phyloP scores from a whole-genome alignment of 2,888 invertebrate genomes.

The Stramonita haemastoma region DNA sequence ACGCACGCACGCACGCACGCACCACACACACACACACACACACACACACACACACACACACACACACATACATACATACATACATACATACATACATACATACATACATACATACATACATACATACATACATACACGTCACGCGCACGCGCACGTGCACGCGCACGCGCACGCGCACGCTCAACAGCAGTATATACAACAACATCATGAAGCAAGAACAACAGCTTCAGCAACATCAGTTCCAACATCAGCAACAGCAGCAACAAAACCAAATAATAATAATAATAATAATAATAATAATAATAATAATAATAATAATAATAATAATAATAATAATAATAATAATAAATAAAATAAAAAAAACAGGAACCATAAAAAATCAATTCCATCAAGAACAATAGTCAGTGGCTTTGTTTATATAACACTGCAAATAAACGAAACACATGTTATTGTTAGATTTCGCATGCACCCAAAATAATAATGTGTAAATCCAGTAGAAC shows the following conservation, averaged over 20 bases:
- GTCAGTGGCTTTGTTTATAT: too few relatives aligned
- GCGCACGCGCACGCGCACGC: constrained; percentile 9
- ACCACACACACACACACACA: neutral
- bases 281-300: too few relatives aligned
- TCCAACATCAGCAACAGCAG: neutral
- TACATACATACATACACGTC: neutral
- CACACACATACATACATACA: too few relatives aligned
- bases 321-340: too few relatives aligned
- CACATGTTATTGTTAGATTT: neutral
- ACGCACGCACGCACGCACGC: neutral
- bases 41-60: too few relatives aligned
- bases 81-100: neutral
- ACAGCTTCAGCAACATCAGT: neutral
- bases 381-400: too few relatives aligned
- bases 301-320: neutral
- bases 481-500: too few relatives aligned
- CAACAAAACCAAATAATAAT: too few relatives aligned
- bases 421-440: too few relatives aligned
- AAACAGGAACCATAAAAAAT: too few relatives aligned
- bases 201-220: neutral
- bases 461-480: too few relatives aligned
- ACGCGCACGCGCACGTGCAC: neutral
- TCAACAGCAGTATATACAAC: neutral
- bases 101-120: neutral
- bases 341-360: too few relatives aligned